Percentiles rank a stretch among this genome's conserved stretches.
These are phyloP conservation scores for Garra rufa DNA, from an alignment of 2,113 vertebrate species.

Conservation along the genomic window DNA sequence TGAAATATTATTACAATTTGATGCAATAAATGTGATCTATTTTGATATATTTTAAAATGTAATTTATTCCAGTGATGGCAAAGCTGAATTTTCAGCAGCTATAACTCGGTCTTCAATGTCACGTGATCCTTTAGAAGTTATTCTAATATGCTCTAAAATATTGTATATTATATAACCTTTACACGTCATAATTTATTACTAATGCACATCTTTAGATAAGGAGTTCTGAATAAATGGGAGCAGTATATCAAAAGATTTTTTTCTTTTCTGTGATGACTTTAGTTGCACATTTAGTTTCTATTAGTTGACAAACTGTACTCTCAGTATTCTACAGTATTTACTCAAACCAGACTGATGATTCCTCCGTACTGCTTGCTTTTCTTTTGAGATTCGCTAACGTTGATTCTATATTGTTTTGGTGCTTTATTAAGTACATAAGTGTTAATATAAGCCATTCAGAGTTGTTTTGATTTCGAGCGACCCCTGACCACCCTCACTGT, in stretches of 20 bases:
- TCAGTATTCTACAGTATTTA: too few relatives aligned
- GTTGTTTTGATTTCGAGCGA: background rate
- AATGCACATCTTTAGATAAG: background rate
- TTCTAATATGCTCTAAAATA: background rate
- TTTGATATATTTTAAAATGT: too few relatives aligned
- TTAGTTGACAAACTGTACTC: background rate
- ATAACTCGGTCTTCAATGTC: too few relatives aligned
- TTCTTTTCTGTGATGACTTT: background rate
- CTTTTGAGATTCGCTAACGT: background rate
- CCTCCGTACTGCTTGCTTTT: background rate
- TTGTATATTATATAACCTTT: background rate
- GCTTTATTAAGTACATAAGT: background rate
- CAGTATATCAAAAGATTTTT: background rate
- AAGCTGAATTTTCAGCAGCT: too few relatives aligned
- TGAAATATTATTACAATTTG: too few relatives aligned
- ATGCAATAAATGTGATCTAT: too few relatives aligned
- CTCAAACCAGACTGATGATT: background rate
- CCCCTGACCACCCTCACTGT: background rate
- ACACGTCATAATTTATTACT: background rate
- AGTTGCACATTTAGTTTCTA: background rate
- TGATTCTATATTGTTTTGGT: background rate
- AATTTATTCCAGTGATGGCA: too few relatives aligned
- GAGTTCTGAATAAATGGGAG: background rate
- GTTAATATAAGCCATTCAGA: background rate
- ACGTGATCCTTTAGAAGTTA: too few relatives aligned